Conservation (phyloP, 2,113 vertebrate species). For the Todiramphus saurophagus region DNA sequence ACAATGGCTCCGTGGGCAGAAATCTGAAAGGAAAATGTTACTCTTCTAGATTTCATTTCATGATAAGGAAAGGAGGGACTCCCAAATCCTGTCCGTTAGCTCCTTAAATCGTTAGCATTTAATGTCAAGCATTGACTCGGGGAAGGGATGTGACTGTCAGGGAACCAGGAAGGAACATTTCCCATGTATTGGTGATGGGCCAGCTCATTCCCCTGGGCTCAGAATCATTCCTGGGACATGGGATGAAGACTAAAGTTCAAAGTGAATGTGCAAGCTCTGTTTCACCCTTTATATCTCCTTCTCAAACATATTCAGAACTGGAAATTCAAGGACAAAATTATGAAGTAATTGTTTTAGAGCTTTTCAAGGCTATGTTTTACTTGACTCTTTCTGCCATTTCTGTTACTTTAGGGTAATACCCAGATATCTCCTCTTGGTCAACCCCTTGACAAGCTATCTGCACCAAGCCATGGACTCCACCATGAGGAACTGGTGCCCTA, state of each 20-base stretch:
- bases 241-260: not conserved
- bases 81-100: not conserved
- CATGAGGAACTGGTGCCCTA: slow-evolving; percentile 41
- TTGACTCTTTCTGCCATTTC: not conserved
- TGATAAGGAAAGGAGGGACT: not conserved
- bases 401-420: slow-evolving; percentile 22
- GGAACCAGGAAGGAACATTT: not conserved
- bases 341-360: not conserved
- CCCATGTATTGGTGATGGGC: rapidly evolving
- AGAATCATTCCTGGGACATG: not conserved
- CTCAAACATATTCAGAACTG: not conserved
- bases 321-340: not conserved
- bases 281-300: not conserved
- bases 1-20: not conserved
- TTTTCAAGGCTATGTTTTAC: not conserved
- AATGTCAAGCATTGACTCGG: not conserved
- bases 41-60: not conserved
- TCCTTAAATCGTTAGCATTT: not conserved
- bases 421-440: not conserved
- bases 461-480: not conserved
- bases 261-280: not conserved
- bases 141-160: not conserved
- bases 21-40: not conserved
- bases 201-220: not conserved
- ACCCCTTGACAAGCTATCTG: not conserved